phyloP scores from a whole-genome alignment of 2,797 vertebrate species.

The Rhodeus uyekii region DNA sequence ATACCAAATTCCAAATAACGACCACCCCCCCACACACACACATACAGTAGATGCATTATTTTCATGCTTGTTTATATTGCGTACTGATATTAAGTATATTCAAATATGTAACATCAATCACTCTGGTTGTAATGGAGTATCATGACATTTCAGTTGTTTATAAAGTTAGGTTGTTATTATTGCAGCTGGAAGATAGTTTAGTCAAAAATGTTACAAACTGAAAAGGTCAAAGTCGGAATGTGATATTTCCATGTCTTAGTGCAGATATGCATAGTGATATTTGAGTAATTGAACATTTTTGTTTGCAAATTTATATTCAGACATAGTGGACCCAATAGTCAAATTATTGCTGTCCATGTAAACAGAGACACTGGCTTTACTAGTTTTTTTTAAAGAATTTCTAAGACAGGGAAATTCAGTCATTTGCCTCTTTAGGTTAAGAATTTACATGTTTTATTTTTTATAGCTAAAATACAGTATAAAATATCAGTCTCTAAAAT shows the following conservation, averaged over 20 bases:
- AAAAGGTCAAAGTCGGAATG: background rate
- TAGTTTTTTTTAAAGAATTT: background rate
- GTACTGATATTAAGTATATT: background rate
- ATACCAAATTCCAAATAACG: background rate
- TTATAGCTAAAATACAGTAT: background rate
- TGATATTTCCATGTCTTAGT: background rate
- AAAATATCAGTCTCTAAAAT: too few species aligned
- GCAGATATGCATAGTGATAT: background rate
- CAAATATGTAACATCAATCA: background rate
- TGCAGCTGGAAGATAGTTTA: background rate
- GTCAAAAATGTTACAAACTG: background rate
- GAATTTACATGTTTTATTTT: conserved; percentile 1
- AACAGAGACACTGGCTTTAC: background rate
- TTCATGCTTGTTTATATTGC: background rate
- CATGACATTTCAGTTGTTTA: background rate
- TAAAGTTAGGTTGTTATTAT: background rate
- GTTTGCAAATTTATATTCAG: background rate
- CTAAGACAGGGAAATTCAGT: background rate
- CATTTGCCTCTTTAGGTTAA: background rate
- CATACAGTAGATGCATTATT: background rate
- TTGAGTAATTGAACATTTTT: background rate
- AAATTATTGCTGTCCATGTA: background rate
- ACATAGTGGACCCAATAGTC: background rate
- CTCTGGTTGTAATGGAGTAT: background rate
- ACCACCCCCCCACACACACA: background rate